Evolutionary conservation across 2,888 invertebrate species (phyloP).

Genomic region (Enoplolaimus lenunculus): DNA sequence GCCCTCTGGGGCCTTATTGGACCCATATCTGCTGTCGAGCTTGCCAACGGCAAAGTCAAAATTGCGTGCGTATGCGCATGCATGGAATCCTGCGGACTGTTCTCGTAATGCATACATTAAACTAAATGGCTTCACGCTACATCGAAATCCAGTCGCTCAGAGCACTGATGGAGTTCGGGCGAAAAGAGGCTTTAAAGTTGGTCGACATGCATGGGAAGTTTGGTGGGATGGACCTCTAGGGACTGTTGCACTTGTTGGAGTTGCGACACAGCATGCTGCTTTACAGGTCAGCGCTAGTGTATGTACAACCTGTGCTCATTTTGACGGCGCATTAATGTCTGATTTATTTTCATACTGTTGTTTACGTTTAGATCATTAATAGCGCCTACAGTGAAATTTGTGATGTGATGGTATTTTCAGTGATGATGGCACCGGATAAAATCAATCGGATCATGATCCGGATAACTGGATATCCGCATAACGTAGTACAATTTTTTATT

Average conservation of each 20-base stretch:
- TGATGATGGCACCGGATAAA: too few relatives aligned
- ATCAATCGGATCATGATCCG: too few relatives aligned
- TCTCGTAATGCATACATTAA: conserved; percentile 91
- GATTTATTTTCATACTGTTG: too few relatives aligned
- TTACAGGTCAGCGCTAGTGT: conserved; percentile 50
- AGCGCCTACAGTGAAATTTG: too few relatives aligned
- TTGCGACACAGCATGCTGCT: conserved; percentile 74
- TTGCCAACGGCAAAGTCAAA: conserved; percentile 81
- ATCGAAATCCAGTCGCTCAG: conserved; percentile 94
- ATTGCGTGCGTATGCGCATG: conserved; percentile 75
- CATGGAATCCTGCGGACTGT: conserved; percentile 94
- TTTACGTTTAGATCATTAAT: too few relatives aligned
- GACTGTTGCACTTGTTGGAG: conserved; percentile 89
- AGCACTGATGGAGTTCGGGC: conserved; percentile 83
- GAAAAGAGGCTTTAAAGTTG: conserved; percentile 68
- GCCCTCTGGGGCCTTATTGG: conserved; percentile 63
- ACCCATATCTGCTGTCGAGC: conserved; percentile 74
- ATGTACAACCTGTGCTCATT: not conserved
- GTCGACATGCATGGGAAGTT: conserved; percentile 91
- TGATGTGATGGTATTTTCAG: too few relatives aligned
- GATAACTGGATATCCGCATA: too few relatives aligned
- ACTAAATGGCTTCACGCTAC: conserved; percentile 88
- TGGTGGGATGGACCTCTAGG: conserved; percentile 88
- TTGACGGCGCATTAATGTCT: too few relatives aligned
- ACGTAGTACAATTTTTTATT: too few relatives aligned